Base-by-base conservation (phyloP, 2,888 invertebrate genomes). In the Machimus atricapillus region DNA sequence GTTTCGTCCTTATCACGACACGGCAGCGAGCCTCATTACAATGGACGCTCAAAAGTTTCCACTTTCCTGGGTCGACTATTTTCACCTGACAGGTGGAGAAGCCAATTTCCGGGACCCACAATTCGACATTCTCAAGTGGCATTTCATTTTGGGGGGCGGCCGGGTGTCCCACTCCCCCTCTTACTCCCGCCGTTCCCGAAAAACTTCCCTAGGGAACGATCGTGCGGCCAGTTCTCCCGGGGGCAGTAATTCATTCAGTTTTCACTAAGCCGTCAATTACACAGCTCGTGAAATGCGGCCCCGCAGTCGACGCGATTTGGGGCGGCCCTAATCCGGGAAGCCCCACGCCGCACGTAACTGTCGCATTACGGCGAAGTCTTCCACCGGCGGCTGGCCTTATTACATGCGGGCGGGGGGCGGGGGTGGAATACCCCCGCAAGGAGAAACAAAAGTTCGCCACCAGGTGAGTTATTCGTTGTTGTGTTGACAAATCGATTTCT, bases 241-340 rank as follows among this genome's bases (percentile, higher is more conserved):
- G 43, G 81, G 56, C 34, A 56, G 52, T 81, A 81, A 81, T 56
- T 81, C 81, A 81, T 81, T 81, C 81, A 52, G 27, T 81, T 81
- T 81, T 81, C 81, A 81, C 81, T 81, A 81, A 81, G 81, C 81
- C 81, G 81, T 81, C 81, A 81, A 81, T 81, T 81, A 81, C 66
- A 66, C 81, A 81, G 81, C 52, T 81, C 81, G 27, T 81, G 81
- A 81, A 81, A 56, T 81, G 81, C 52, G 81, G 43, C 79, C 66
- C 81, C 81, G 52, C 31, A 46, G 34, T 16, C 81, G 56, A 56
- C 56, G 56, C 56, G 81, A 81, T 81, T 52, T 56, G 81, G 81
- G 34, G 46, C 81, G 56, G 52, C 56, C 56, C 43, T 81, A 81
- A 81, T 81, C 81, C 34, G 81, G 16, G 81, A 81, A 81, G 56